These are phyloP conservation scores for Melospiza georgiana DNA, from an alignment of 2,113 vertebrate genomes.

Conservation along the genomic window DNA sequence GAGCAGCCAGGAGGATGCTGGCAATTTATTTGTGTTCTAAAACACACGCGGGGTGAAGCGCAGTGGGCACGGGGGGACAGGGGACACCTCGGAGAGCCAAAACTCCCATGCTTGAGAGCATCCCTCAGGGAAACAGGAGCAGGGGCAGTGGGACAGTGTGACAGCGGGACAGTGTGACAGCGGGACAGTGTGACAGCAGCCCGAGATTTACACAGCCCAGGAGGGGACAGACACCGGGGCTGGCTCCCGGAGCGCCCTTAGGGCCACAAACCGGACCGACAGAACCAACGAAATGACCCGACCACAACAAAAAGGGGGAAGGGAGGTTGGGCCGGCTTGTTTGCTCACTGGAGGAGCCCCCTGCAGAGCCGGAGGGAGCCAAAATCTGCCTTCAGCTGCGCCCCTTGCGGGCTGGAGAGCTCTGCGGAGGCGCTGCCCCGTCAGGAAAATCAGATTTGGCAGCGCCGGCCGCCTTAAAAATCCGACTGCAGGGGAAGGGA, in stretches of 20 bases:
- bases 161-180: neutral
- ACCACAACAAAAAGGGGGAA: neutral
- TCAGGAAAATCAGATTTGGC: slow-evolving; percentile 55
- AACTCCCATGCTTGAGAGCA: neutral
- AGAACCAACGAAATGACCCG: neutral
- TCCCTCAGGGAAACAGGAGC: neutral
- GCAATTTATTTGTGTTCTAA: neutral
- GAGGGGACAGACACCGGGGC: neutral
- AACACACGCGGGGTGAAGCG: rapidly evolving
- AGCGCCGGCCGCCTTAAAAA: neutral
- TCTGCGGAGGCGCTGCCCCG: slow-evolving; percentile 48
- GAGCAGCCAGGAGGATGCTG: neutral
- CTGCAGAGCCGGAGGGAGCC: neutral
- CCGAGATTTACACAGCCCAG: neutral
- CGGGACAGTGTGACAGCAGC: neutral
- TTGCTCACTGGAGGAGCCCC: slow-evolving; percentile 11
- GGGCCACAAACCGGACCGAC: neutral
- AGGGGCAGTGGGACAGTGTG: neutral
- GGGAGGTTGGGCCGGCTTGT: neutral
- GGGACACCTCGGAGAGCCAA: neutral
- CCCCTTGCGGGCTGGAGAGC: slow-evolving; percentile 36
- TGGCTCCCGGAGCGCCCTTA: neutral
- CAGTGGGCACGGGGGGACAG: rapidly evolving
- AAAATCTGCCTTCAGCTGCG: slow-evolving; percentile 39
- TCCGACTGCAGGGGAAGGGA: slow-evolving; percentile 19